phyloP scores from a whole-genome alignment of 1,140 invertebrate genomes.

The Caenorhabditis latens region DNA sequence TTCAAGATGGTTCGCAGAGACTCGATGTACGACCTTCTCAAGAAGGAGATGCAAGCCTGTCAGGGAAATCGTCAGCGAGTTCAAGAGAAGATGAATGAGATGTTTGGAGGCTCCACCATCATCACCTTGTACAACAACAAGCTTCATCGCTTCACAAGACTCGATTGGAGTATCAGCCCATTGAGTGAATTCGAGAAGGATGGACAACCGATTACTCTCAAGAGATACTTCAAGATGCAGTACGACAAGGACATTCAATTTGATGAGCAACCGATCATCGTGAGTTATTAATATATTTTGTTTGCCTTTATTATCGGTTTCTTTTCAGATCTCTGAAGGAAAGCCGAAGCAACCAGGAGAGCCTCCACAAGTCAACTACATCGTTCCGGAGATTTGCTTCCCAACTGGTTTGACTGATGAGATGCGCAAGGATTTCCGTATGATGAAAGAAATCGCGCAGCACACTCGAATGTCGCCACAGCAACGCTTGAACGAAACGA shows the following conservation, averaged over 20 bases:
- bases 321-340: constrained; percentile 60
- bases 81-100: constrained; percentile 43
- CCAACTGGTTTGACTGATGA: constrained; percentile 54
- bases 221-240: constrained; percentile 54
- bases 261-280: constrained; percentile 59
- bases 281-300: background rate
- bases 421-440: constrained; percentile 51
- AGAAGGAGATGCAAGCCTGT: constrained; percentile 37
- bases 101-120: constrained; percentile 50
- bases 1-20: constrained; percentile 62
- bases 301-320: background rate
- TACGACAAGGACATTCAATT: constrained; percentile 38
- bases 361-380: constrained; percentile 61
- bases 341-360: constrained; percentile 64
- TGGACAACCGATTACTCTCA: constrained; percentile 43
- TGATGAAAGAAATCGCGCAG: constrained; percentile 51
- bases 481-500: constrained; percentile 1
- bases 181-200: constrained; percentile 53
- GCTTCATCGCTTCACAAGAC: constrained; percentile 47
- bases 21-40: constrained; percentile 15
- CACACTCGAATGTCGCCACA: constrained; percentile 51
- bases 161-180: constrained; percentile 35
- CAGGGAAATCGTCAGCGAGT: constrained; percentile 24
- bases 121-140: constrained; percentile 63
- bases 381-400: constrained; percentile 60